Base-by-base conservation (phyloP, 2,113 vertebrate genomes). In the Euleptes europaea region DNA sequence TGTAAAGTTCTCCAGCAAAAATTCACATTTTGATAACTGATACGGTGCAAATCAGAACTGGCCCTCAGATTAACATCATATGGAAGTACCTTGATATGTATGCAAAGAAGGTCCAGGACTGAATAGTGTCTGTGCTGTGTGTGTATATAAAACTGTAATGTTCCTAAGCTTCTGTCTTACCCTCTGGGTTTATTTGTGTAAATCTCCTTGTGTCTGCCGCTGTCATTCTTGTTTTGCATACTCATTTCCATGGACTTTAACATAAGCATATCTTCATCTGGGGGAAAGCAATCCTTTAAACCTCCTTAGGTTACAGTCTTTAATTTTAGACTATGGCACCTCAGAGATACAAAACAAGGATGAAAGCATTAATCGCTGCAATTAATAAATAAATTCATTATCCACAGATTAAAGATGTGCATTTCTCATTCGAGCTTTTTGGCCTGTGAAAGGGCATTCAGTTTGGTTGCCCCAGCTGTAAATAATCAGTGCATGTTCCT, bases 361-460 rank as follows among this genome's bases (percentile, higher is more conserved):
- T 80, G 77, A 80, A 85, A 85, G 49, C 84, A 85, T 85, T 80
- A 79, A 85, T 85, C 77, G 72, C 51, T 78, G 84, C 84, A 85
- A 85, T 85, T 85, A 85, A 80, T 85, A 85, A 80, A 85, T 80
- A 85, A 80, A 85, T 80, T 85, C 84, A 85, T 85, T 85, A 85
- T 40, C 69, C 42, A 31, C 40, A 85, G 67, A 73, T 85, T 63
- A 85, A 80, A 49, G 77, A 73, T 80, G 84, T 47, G 54, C 69
- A 85, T 69, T 73, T 73, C 63, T 65, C 54, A 65, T 49, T 73
- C 77, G 54, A 9, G 77, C 78, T 73, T 73, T 85, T 63, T 80
- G 69, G 67, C 40, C 69, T 72, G n/a, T 49, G 57, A 85, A 72
- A 73, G 77, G 77, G 77, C 54, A 47, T 63, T 40, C 42, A 15